Conservation (phyloP, 2,888 invertebrate species). For the Megaustenia siamemsis region DNA sequence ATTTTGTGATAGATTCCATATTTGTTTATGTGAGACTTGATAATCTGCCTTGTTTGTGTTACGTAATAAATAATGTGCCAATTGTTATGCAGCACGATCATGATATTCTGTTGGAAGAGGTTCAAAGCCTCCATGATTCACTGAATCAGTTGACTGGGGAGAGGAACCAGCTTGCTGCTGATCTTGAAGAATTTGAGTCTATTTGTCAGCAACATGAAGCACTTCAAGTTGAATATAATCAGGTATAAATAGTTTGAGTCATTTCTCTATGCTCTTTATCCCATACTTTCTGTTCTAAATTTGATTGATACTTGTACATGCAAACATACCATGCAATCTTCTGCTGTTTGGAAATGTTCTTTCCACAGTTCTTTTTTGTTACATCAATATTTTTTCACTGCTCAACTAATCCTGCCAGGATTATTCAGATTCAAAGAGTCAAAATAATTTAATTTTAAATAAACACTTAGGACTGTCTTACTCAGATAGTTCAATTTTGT, state of each 20-base stretch:
- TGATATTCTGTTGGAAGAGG: conserved; percentile 71
- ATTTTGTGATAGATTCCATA: too few relatives aligned
- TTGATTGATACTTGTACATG: too few relatives aligned
- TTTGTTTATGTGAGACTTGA: neutral
- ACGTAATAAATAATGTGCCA: neutral
- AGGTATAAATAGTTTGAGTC: conserved; percentile 61
- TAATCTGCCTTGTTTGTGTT: neutral
- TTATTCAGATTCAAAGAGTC: too few relatives aligned
- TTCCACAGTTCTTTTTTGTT: too few relatives aligned
- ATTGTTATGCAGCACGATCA: conserved; percentile 65
- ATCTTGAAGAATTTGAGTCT: conserved; percentile 69
- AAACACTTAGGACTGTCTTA: too few relatives aligned
- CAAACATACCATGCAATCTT: too few relatives aligned
- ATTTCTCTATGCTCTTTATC: neutral
- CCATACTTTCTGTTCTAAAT: neutral
- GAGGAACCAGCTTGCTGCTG: conserved; percentile 62
- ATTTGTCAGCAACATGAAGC: conserved; percentile 66
- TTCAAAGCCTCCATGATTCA: conserved; percentile 68
- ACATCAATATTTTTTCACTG: too few relatives aligned
- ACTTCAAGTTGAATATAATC: conserved; percentile 70
- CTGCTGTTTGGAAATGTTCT: too few relatives aligned
- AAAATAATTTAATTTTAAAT: too few relatives aligned
- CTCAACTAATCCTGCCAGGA: too few relatives aligned
- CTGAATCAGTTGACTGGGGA: conserved; percentile 45
- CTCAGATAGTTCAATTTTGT: too few relatives aligned